Evolutionary conservation across 2,797 vertebrate genomes (phyloP), one percentile per base, ranked within the genome.

Genomic region (Pseudocheirus occidentalis): DNA sequence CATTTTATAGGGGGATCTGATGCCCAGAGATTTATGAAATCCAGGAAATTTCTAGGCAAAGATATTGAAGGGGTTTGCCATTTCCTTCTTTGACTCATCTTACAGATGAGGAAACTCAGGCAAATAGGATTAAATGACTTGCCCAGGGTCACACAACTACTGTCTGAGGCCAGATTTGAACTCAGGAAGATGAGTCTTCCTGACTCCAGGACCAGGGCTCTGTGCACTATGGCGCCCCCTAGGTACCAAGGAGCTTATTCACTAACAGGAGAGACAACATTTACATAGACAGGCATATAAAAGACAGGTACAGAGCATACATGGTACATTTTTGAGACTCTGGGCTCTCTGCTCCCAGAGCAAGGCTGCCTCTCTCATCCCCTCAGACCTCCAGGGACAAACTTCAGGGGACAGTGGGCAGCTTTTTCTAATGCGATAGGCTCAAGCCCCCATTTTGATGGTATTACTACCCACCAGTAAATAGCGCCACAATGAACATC

Each of bases 71-170:
- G 18, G 34, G 14, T 66, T n/a, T 73, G n/a, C 16, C 66, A 73
- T 73, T 24, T 73, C 66, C 66, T 73, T 73, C 66, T 73, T 9
- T 16, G 40, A 18, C 0, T 73, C 18, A 73, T 73, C 5, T 73
- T 73, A 21, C 5, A 24, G 66, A 73, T 73, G n/a, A 73, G 6
- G 18, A 24, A 40, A 73, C n/a, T 40, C 18, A 73, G n/a, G n/a
- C 66, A 73, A 24, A 73, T 3, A 1, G 2, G n/a, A 6, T 73
- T 2, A n/a, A n/a, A 7, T 73, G 18, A 96, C 92, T 93, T 94
- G 14, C 55, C 95, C 91, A 94, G 95, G 73, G 9, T 92, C 93
- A 92, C 91, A 93, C 81, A 95, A 92, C 90, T 59, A 13, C 24
- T 73, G 58, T 40, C 50, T 27, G 1, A 5, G n/a, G 55, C 27